phyloP scores from a whole-genome alignment of 2,888 invertebrate species.

The Melinaea menophilus region DNA sequence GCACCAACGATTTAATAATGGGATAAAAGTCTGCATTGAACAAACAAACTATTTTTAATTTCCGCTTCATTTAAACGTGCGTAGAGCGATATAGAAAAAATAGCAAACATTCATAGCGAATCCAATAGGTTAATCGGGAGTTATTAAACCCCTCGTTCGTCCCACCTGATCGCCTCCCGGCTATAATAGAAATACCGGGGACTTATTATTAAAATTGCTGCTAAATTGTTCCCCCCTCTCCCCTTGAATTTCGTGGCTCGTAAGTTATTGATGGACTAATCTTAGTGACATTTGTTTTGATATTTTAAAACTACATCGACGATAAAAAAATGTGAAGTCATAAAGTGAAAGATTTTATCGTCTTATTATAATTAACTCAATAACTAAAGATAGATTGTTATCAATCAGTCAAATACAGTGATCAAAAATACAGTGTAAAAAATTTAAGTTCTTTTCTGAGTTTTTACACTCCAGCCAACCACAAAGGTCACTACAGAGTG shows the following conservation, averaged over 20 bases:
- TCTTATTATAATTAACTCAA: no score
- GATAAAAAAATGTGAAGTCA: no score
- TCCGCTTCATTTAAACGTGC: constrained; percentile 54
- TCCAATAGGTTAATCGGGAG: constrained; percentile 77
- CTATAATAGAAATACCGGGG: constrained; percentile 78
- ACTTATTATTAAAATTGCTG: constrained; percentile 80
- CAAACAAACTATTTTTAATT: constrained; percentile 62
- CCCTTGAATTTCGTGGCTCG: constrained; percentile 66
- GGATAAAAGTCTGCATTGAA: constrained; percentile 37
- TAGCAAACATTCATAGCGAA: constrained; percentile 76
- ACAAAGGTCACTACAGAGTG: no score
- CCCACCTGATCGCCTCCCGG: constrained; percentile 75
- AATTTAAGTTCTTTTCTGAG: no score
- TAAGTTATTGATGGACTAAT: constrained; percentile 49
- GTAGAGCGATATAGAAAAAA: constrained; percentile 71
- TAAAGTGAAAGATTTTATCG: no score
- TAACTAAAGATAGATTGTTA: no score
- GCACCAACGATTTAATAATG: constrained; percentile 39
- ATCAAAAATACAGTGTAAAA: no score
- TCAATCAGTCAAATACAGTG: no score
- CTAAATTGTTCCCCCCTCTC: constrained; percentile 71
- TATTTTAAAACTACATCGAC: constrained; percentile 21
- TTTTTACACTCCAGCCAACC: no score
- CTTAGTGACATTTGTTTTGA: constrained; percentile 27
- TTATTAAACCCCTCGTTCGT: constrained; percentile 73